Conservation (phyloP, 2,888 invertebrate genomes). For the Alviniconcha strummeri region DNA sequence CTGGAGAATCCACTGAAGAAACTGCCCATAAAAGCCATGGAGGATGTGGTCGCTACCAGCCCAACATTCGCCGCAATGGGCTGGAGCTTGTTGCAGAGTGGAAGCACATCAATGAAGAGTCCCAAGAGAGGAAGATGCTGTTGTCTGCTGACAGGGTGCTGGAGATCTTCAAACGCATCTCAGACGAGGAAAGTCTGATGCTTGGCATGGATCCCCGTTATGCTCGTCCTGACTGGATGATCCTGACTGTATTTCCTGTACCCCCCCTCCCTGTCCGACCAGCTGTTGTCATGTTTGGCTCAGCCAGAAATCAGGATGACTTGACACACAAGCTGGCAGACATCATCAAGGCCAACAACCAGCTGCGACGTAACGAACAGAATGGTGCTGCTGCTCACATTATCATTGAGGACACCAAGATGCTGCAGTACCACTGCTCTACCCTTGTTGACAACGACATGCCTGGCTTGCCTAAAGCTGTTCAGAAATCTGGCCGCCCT, state of each 20-base stretch:
- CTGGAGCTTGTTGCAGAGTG: constrained; percentile 97
- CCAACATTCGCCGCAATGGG: constrained; percentile 90
- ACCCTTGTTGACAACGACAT: constrained; percentile 99
- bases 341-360: constrained; percentile 98
- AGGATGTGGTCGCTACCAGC: constrained; percentile 98
- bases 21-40: constrained; percentile 80
- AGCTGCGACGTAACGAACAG: constrained; percentile 94
- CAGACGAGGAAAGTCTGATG: constrained; percentile 96
- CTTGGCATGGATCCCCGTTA: constrained; percentile 95
- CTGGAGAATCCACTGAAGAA: constrained; percentile 75
- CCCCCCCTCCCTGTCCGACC: constrained; percentile 97
- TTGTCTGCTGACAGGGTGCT: constrained; percentile 96
- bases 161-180: constrained; percentile 89
- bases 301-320: constrained; percentile 98
- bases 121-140: constrained; percentile 93
- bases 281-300: constrained; percentile 99
- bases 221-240: constrained; percentile 99
- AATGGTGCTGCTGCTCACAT: constrained; percentile 98
- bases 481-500: constrained; percentile 99
- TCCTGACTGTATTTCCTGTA: constrained; percentile 96
- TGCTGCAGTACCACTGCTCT: constrained; percentile 98
- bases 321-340: constrained; percentile 98
- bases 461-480: constrained; percentile 78
- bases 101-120: constrained; percentile 98
- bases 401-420: constrained; percentile 95